phyloP scores from a whole-genome alignment of 2,888 invertebrate species.

The Tenodera sinensis region DNA sequence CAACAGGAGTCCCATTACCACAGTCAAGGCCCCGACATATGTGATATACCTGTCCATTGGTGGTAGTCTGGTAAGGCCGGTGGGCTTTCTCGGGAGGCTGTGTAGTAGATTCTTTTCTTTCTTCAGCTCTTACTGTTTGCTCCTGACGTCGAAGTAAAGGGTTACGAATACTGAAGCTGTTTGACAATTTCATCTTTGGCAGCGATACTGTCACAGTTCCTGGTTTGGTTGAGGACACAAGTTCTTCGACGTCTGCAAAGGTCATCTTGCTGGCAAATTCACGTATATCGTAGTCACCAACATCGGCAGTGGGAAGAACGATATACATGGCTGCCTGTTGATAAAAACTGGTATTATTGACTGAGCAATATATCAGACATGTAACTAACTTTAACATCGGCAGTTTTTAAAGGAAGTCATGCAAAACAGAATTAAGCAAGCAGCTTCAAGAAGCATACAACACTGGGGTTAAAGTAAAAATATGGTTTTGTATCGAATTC shows the following conservation, averaged over 20 bases:
- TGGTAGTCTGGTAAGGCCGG: background rate
- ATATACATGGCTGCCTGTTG: conserved; percentile 33
- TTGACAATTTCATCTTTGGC: conserved; percentile 41
- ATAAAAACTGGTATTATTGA: background rate
- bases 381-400: too few species aligned
- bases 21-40: background rate
- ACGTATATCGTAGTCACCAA: conserved; percentile 37
- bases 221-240: conserved; percentile 35
- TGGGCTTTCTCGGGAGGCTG: background rate
- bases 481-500: too few species aligned
- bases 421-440: too few species aligned
- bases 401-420: too few species aligned
- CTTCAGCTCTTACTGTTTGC: conserved; percentile 18
- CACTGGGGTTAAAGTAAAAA: too few species aligned
- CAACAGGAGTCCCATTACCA: background rate
- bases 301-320: conserved; percentile 42
- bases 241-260: conserved; percentile 36
- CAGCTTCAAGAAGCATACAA: too few species aligned
- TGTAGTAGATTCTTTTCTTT: background rate
- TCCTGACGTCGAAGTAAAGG: conserved; percentile 35
- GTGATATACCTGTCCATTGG: background rate
- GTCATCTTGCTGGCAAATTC: conserved; percentile 37
- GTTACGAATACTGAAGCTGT: conserved; percentile 39
- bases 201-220: conserved; percentile 32
- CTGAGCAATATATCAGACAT: too few species aligned